Conservation (phyloP, 2,113 vertebrate species). For the Hepsetus odoe region DNA sequence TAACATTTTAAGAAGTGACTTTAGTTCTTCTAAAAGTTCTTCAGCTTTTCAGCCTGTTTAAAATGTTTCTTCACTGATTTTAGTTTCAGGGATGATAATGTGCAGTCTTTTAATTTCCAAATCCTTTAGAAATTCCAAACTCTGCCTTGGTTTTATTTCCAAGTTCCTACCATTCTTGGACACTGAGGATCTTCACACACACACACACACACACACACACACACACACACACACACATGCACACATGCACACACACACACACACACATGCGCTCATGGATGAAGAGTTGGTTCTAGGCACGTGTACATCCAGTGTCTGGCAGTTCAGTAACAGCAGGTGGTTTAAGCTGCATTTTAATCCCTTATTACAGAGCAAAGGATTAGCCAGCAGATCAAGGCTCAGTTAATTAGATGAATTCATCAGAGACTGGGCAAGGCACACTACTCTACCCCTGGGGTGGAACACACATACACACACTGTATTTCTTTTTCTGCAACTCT, state of each 20-base stretch:
- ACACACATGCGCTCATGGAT: not conserved
- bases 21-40: too few relatives aligned
- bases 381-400: slow-evolving; percentile 80
- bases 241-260: not conserved
- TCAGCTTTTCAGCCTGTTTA: too few relatives aligned
- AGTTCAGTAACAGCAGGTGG: slow-evolving; percentile 80
- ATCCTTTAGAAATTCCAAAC: too few relatives aligned
- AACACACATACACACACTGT: not conserved
- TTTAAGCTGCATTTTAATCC: slow-evolving; percentile 82
- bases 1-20: too few relatives aligned
- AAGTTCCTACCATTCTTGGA: too few relatives aligned
- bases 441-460: slow-evolving; percentile 63
- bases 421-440: slow-evolving; percentile 73
- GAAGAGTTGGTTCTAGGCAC: slow-evolving; percentile 1
- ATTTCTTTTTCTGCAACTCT: not conserved
- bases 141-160: too few relatives aligned
- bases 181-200: too few relatives aligned
- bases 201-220: too few relatives aligned
- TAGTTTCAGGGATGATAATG: too few relatives aligned
- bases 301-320: slow-evolving; percentile 55
- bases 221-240: too few relatives aligned
- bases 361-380: slow-evolving; percentile 80
- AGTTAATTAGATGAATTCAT: slow-evolving; percentile 84
- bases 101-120: too few relatives aligned
- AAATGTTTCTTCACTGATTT: too few relatives aligned